Percentiles rank a stretch among this genome's conserved stretches.
These are phyloP conservation scores for Alectura lathami DNA, from an alignment of 2,113 vertebrate species.

Conservation along the genomic window DNA sequence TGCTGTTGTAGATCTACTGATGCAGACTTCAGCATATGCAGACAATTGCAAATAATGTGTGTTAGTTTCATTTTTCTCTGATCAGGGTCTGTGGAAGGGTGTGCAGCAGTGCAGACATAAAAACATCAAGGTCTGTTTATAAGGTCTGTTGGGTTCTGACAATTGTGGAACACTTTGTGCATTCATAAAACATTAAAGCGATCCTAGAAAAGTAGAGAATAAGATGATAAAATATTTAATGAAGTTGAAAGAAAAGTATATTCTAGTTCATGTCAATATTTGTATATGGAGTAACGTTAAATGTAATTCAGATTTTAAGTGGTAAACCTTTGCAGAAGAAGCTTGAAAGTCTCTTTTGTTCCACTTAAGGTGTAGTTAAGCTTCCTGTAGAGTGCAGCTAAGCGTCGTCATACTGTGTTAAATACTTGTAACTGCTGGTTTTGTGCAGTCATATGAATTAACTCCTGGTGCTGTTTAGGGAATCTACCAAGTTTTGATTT, in stretches of 20 bases:
- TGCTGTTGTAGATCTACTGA: background rate
- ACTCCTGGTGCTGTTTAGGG: background rate
- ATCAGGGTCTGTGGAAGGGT: background rate
- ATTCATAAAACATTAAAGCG: background rate
- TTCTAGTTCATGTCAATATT: background rate
- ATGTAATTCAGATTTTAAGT: background rate
- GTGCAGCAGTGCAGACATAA: background rate
- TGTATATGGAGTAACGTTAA: background rate
- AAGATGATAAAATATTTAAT: background rate
- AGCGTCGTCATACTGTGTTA: background rate
- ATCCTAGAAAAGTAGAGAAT: background rate
- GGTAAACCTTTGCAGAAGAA: background rate
- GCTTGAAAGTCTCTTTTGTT: background rate
- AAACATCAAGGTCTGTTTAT: too few relatives aligned
- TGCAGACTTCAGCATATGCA: rapidly evolving
- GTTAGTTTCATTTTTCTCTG: background rate
- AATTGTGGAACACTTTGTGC: background rate
- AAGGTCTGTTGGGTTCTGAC: background rate
- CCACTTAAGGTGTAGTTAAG: background rate
- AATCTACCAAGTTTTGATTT: background rate
- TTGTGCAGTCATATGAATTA: background rate
- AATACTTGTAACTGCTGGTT: background rate
- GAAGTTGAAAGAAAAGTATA: background rate
- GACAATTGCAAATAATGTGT: background rate
- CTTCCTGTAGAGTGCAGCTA: background rate